Conservation (phyloP, 2,797 vertebrate species). For the Karalla daura region DNA sequence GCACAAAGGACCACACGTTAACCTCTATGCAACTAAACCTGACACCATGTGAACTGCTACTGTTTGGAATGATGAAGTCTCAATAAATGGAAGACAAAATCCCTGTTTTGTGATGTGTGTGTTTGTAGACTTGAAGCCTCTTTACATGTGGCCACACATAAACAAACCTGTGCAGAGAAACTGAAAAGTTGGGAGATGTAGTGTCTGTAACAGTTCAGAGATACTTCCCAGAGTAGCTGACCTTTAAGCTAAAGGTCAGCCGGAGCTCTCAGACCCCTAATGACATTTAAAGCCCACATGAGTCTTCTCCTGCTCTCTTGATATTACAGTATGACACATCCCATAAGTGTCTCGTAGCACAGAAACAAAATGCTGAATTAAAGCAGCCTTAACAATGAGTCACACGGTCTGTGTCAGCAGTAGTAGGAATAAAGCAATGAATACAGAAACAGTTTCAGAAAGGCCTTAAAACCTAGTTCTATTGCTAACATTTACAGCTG, state of each 20-base stretch:
- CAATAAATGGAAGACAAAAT: constrained; percentile 60
- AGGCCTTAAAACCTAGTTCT: no score
- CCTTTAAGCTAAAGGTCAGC: constrained; percentile 78
- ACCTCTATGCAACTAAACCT: constrained; percentile 25
- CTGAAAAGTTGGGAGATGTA: background rate
- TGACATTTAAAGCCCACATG: constrained; percentile 73
- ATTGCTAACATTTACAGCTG: background rate
- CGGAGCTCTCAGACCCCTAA: constrained; percentile 17
- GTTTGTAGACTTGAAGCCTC: background rate
- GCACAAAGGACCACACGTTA: constrained; percentile 45
- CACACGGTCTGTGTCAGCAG: no score
- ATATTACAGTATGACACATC: background rate
- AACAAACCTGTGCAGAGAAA: background rate
- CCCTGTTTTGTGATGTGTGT: background rate
- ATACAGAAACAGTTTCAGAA: background rate
- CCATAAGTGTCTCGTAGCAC: background rate
- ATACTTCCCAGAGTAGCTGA: constrained; percentile 52
- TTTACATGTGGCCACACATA: background rate
- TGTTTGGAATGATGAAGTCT: constrained; percentile 37
- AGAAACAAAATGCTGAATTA: no score
- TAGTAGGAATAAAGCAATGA: background rate
- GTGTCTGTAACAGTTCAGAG: constrained; percentile 16
- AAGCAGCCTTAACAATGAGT: background rate
- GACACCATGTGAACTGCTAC: constrained; percentile 27
- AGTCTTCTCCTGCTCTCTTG: background rate